phyloP scores from a whole-genome alignment of 2,888 invertebrate species.

The Hetaerina titia region DNA sequence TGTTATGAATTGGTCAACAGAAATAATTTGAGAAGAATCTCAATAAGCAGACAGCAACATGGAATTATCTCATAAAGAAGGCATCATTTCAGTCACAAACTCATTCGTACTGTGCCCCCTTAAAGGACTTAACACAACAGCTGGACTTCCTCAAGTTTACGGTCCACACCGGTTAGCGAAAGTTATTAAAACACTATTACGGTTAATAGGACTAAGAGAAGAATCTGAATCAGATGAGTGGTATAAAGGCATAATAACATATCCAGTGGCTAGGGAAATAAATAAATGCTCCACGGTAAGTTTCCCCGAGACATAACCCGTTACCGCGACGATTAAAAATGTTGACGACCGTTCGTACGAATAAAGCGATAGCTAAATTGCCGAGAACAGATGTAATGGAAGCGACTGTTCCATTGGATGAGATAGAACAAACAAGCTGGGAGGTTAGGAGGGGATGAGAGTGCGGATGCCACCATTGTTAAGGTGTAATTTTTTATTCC shows the following conservation, averaged over 20 bases:
- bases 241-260: background rate
- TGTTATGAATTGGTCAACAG: too few species aligned
- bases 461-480: background rate
- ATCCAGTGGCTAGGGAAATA: background rate
- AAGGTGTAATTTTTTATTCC: conserved; percentile 50
- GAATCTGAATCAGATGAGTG: background rate
- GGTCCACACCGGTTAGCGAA: background rate
- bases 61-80: too few species aligned
- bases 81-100: too few species aligned
- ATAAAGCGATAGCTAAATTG: conserved; percentile 50
- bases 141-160: too few species aligned
- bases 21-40: too few species aligned
- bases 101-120: too few species aligned
- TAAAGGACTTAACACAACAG: too few species aligned
- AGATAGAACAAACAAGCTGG: conserved; percentile 33
- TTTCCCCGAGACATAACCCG: background rate
- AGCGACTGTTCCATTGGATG: conserved; percentile 42
- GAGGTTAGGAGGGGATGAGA: background rate
- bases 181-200: background rate
- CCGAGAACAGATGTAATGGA: conserved; percentile 36
- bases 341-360: background rate
- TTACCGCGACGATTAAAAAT: conserved; percentile 2
- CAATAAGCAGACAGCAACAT: too few species aligned
- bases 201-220: background rate
- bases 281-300: background rate